Evolutionary conservation across 2,797 vertebrate genomes (phyloP), one percentile per base, ranked within the genome.

Genomic region (Mormyrops boulengeri): DNA sequence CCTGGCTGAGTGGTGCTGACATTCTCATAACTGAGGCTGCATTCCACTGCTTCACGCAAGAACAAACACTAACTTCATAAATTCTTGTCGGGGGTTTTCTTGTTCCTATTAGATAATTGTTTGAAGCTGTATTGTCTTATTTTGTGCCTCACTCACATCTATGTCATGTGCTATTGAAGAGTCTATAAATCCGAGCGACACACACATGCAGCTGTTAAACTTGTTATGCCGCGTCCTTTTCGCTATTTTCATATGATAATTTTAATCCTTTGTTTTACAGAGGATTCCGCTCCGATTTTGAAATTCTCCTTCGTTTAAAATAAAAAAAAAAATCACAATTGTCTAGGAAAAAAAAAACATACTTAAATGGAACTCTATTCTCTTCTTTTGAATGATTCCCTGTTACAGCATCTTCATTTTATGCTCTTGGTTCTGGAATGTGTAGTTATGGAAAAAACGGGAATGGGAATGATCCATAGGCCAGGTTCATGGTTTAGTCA

Each of bases 401-500:
- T 19, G 8, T 69, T 30, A 88, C 12, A 17, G 11, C 34, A 3
- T 26, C 41, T 66, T 47, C 53, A 22, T 8, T 47, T 88, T 30
- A 9, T 62, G 30, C n/a, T 11, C 38, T 22, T 41, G 41, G 17
- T 8, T 22, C 55, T 88, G n/a, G 87, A 62, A 44, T 47, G 53
- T 4, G 47, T 30, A 49, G 82, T 52, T 49, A 85, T 73, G 66
- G 66, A 38, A 73, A 73, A 30, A 38, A 73, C 11, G 0, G 50
- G 52, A 87, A 66, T 44, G 55, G 57, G 87, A 57, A 66, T 1
- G n/a, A 66, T 53, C 57, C 38, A 9, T 44, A 38, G 47, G 87
- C 87, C 85, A 11, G 26, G 53, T 49, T 88, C 17, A 57, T 88
- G 87, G 55, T 22, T 88, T 66, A 22, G 41, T 44, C 87, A 88